phyloP scores from a whole-genome alignment of 2,113 vertebrate genomes.

The Rhadina sibilatrix region DNA sequence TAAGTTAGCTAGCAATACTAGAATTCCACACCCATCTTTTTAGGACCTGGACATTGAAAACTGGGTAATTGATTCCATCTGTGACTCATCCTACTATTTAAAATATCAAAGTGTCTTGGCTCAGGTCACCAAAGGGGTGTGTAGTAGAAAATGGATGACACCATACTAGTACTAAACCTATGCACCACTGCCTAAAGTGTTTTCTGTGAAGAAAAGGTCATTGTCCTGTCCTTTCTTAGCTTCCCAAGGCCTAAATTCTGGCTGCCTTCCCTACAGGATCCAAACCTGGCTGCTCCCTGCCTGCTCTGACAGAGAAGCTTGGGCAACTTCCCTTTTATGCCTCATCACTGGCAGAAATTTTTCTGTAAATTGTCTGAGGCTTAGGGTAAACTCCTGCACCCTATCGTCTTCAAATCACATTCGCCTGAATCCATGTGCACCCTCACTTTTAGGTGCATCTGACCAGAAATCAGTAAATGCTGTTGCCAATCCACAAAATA shows the following conservation, averaged over 20 bases:
- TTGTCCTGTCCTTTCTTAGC: not conserved
- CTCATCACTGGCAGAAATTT: not conserved
- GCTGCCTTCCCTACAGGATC: not conserved
- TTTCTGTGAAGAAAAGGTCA: not conserved
- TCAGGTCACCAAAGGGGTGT: not conserved
- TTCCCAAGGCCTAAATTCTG: not conserved
- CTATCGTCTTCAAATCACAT: not conserved
- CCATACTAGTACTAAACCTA: not conserved
- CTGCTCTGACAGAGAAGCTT: not conserved
- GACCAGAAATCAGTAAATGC: not conserved
- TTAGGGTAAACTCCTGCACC: not conserved
- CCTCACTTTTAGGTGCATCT: not conserved
- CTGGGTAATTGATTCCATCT: not conserved
- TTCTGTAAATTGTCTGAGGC: not conserved
- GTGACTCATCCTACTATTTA: not conserved
- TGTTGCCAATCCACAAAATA: not conserved
- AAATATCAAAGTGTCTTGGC: not conserved
- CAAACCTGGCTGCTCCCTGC: not conserved
- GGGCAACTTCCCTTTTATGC: not conserved
- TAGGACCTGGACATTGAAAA: not conserved
- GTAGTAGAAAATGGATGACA: not conserved
- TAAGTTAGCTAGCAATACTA: not conserved
- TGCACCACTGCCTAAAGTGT: not conserved
- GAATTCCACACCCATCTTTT: not conserved
- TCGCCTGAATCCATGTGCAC: not conserved